Evolutionary conservation across 2,797 vertebrate species (phyloP), one percentile per base, ranked within the genome.

Genomic region (Taenioides sp.): DNA sequence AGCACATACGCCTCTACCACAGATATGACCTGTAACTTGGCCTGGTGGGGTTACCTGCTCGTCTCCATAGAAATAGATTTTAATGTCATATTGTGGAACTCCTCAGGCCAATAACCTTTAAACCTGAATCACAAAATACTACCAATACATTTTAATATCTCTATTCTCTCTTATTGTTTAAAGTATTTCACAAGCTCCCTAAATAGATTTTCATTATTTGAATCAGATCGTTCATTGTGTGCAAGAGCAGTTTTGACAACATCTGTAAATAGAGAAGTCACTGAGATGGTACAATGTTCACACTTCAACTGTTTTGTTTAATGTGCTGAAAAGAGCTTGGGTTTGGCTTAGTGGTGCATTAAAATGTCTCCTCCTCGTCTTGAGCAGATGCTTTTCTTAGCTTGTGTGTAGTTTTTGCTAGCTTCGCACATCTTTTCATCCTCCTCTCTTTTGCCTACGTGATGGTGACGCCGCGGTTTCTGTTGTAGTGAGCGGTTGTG

Each of bases 401-500:
- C 52, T 0, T 67, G 25, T 65, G 60, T 40, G 71, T 37, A 40
- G 57, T 28, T 83, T 76, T 49, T 70, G 77, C 73, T 74, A 60
- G 9, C 65, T 3, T 67, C 23, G 52, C 73, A 80, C 60, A 34
- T 22, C 0, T 52, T 76, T 43, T 76, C 62, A 74, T 80, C 60
- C 66, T 69, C 43, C 71, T 80, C 76, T 70, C 65, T 68, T 75
- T 57, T 58, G 72, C 55, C 22, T 34, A 14, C 68, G 57, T 18
- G 70, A 54, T 68, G 68, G 79, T 75, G 65, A 75, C 77, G 57
- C 65, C 49, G 40, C 69, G 70, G 60, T 77, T 70, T 69, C 25
- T 58, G 31, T 65, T 60, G 6, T 54, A 37, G 34, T 17, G 61
- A 65, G 61, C 69, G 50, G 18, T 47, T 75, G 76, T 40, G 37